Base-by-base conservation (phyloP, 2,113 vertebrate genomes). In the Herpetotheres cachinnans region DNA sequence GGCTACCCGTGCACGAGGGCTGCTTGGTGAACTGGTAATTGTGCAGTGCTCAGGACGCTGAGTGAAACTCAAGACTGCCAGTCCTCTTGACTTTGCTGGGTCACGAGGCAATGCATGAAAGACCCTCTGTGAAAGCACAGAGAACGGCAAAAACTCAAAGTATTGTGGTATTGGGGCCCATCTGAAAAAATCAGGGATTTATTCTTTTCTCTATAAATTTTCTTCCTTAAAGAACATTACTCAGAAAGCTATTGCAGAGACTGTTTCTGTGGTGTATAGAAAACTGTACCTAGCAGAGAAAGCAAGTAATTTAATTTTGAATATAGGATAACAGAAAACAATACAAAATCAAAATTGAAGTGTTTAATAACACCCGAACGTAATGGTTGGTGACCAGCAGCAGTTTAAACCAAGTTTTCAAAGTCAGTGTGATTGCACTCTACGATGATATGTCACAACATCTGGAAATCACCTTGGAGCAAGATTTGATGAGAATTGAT, bases 401-500 rank as follows among this genome's bases (percentile, higher is more conserved):
- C 9, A 55, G 24, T 91, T 95, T 50, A 46, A 73, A 91, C 8
- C 26, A 69, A 90, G 49, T 96, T 93, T 82, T 90, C 71, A 63
- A 93, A 97, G 93, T 93, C 83, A 59, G 77, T 21, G 6, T 20
- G 79, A 34, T 73, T 82, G 42, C 81, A 38, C 65, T 62, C 58
- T 82, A 42, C 80, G 94, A 62, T 72, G 67, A 36, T 17, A 76
- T 73, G 88, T 93, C 66, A 83, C 36, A 84, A 91, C 46, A 70
- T 56, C 82, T 83, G 77, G 79, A 95, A 95, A 71, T 29, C 90
- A 69, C 85, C 93, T 95, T 15, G 58, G 86, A 95, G 93, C 1
- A 12, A 93, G 83, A 59, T 92, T 95, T 97, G 95, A 97, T 96
- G 96, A 91, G 94, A 91, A 97, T 96, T 97, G 95, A 96, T 96